Evolutionary conservation across 2,888 invertebrate genomes (phyloP).

Genomic region (Drosophila pseudotalamancana): DNA sequence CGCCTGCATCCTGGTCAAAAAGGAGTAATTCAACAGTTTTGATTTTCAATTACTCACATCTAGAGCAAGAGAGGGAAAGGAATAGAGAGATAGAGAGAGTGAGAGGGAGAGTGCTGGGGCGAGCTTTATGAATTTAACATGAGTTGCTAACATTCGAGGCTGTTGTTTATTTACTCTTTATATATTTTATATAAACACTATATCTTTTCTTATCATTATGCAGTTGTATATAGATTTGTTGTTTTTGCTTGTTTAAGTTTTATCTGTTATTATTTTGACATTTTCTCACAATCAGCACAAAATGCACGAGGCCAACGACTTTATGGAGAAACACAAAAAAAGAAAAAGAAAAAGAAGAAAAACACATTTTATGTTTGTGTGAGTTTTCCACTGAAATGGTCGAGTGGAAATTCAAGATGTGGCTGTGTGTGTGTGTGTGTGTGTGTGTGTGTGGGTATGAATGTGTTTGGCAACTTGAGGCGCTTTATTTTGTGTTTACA

Average conservation of each 20-base stretch:
- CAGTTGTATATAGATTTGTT: slow-evolving; percentile 3
- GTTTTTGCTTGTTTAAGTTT: neutral
- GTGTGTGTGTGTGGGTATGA: slow-evolving; percentile 1
- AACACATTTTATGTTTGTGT: slow-evolving; percentile 9
- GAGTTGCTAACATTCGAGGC: slow-evolving; percentile 16
- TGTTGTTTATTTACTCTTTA: slow-evolving; percentile 3
- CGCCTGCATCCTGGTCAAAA: slow-evolving; percentile 8
- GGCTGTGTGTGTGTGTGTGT: neutral
- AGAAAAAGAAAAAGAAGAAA: neutral
- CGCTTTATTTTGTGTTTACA: slow-evolving; percentile 36
- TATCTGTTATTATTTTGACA: neutral
- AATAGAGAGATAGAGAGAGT: too few relatives aligned
- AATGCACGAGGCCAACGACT: slow-evolving; percentile 28
- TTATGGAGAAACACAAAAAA: slow-evolving; percentile 17
- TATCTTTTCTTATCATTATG: slow-evolving; percentile 34
- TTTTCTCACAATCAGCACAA: slow-evolving; percentile 25
- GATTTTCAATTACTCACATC: slow-evolving; percentile 35
- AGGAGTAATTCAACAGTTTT: slow-evolving; percentile 40
- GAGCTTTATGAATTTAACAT: slow-evolving; percentile 47
- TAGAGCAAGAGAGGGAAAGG: neutral
- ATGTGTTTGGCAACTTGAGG: slow-evolving; percentile 28
- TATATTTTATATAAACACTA: slow-evolving; percentile 18
- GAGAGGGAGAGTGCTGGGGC: too few relatives aligned
- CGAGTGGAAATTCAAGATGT: slow-evolving; percentile 41
- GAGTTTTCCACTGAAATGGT: slow-evolving; percentile 18